A percentile compares a stretch with the other conserved stretches of the same genome.
phyloP scores from a whole-genome alignment of 2,888 invertebrate genomes.

The Mimumesa dahlbomi region DNA sequence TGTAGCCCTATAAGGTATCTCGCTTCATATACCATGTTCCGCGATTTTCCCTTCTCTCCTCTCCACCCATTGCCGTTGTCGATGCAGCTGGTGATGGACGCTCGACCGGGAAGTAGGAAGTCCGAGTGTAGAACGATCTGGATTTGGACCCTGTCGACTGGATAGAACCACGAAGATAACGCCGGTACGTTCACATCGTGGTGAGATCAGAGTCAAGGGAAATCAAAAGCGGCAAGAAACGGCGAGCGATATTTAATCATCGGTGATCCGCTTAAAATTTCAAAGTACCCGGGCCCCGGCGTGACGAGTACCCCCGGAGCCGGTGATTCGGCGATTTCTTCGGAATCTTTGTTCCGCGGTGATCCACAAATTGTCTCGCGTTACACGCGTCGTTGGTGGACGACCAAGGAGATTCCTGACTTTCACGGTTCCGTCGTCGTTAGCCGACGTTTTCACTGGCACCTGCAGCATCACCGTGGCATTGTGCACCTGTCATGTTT shows the following conservation, averaged over 20 bases:
- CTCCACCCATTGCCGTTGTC: too few relatives aligned
- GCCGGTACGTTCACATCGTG: too few relatives aligned
- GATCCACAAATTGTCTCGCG: constrained; percentile 56
- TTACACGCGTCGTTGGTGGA: constrained; percentile 42
- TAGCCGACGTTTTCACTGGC: constrained; percentile 65
- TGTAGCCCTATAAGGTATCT: constrained; percentile 59
- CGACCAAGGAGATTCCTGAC: constrained; percentile 51
- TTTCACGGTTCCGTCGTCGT: constrained; percentile 60
- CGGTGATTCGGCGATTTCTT: constrained; percentile 55
- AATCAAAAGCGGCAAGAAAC: too few relatives aligned
- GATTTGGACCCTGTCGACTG: too few relatives aligned
- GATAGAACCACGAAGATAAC: too few relatives aligned
- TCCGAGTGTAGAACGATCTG: too few relatives aligned
- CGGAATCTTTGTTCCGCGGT: constrained; percentile 48
- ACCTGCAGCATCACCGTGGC: constrained; percentile 76
- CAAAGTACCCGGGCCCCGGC: background rate
- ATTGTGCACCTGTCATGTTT: constrained; percentile 79
- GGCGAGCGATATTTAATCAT: constrained; percentile 27
- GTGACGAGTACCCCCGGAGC: constrained; percentile 15
- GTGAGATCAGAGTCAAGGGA: too few relatives aligned
- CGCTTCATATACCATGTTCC: constrained; percentile 52
- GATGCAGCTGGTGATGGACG: too few relatives aligned
- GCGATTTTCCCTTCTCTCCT: constrained; percentile 7
- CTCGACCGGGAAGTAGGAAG: too few relatives aligned
- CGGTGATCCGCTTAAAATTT: background rate